A percentile compares a stretch with the other conserved stretches of the same genome.
These are phyloP conservation scores for Andrena marginata DNA, from an alignment of 2,888 invertebrate genomes.

Conservation along the genomic window DNA sequence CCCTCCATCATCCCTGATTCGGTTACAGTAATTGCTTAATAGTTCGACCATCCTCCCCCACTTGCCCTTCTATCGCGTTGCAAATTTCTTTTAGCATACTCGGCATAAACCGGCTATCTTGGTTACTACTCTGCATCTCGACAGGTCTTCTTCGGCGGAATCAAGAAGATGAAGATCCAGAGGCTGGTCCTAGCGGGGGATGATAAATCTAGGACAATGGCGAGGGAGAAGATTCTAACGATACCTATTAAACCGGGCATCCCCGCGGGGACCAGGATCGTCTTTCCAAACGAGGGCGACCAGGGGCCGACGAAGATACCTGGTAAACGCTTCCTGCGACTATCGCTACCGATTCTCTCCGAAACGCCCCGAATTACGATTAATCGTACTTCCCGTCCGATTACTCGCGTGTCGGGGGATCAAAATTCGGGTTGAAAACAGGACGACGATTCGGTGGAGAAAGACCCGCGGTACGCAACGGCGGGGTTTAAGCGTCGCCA, in stretches of 20 bases:
- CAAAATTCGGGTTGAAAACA: too few species aligned
- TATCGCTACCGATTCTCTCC: not conserved
- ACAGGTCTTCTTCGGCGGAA: constrained; percentile 89
- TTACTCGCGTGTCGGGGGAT: too few species aligned
- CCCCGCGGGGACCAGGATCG: constrained; percentile 90
- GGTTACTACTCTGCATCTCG: not conserved
- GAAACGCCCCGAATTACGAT: not conserved
- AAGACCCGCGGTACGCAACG: too few species aligned
- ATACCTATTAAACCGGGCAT: constrained; percentile 92
- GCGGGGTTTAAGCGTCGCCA: not conserved
- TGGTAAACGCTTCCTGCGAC: constrained; percentile 79
- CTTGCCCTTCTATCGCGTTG: too few species aligned
- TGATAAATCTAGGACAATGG: constrained; percentile 88
- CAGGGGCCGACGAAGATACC: constrained; percentile 91
- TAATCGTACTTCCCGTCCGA: constrained; percentile 29
- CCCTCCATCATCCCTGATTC: too few species aligned
- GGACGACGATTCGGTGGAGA: too few species aligned
- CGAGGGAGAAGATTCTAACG: constrained; percentile 90
- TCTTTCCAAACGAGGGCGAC: constrained; percentile 93
- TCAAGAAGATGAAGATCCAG: constrained; percentile 94
- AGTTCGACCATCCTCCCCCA: too few species aligned
- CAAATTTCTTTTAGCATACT: too few species aligned
- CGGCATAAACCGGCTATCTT: not conserved
- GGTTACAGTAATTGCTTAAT: too few species aligned
- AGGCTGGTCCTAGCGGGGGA: constrained; percentile 89